Evolutionary conservation across 2,888 invertebrate genomes (phyloP), one percentile per base, ranked within the genome.

Genomic region (Amblyteles armatorius): DNA sequence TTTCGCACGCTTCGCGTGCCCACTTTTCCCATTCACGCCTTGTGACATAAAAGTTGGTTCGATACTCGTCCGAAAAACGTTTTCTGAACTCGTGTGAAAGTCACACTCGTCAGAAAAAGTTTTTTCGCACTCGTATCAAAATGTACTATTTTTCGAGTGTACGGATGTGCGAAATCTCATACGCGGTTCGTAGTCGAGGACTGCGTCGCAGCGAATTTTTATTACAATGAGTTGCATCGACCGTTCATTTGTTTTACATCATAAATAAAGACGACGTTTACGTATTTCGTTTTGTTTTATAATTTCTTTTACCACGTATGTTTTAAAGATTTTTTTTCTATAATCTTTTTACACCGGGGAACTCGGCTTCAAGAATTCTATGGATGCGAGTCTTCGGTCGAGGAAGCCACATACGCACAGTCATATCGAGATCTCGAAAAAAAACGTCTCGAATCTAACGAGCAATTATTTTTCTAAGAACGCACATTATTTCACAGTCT

Each of bases 251-350:
- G 26, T 72, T 77, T 65, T 57, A n/a, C 74, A 69, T 76, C 29
- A 50, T 72, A 80, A 48, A 83, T 80, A 83, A 83, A 83, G 72
- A 83, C 57, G 79, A 79, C 57, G 65, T 79, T 57, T 67, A 79
- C 71, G 40, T 44, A 79, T 79, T 69, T 79, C 19, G 11, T 79
- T 79, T 55, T 67, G 67, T 60, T 74, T 29, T 36, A 50, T 78
- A 55, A 65, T 68, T 73, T 52, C 29, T 44, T 50, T 40, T 22
- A 69, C 57, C 52, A 67, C 16, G n/a, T 60, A 16, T 60, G 44
- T 60, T 5, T 44, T 29, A 22, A 57, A 36, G 4, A 5, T 65
- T 50, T 65, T 4, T 29, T 29, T 29, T 67, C 57, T n/a, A 16
- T 19, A 1, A 7, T 44, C 33, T 65, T 11, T 52, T 71, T 52